Conservation (phyloP, 2,113 vertebrate species). For the Callithrix jacchus region DNA sequence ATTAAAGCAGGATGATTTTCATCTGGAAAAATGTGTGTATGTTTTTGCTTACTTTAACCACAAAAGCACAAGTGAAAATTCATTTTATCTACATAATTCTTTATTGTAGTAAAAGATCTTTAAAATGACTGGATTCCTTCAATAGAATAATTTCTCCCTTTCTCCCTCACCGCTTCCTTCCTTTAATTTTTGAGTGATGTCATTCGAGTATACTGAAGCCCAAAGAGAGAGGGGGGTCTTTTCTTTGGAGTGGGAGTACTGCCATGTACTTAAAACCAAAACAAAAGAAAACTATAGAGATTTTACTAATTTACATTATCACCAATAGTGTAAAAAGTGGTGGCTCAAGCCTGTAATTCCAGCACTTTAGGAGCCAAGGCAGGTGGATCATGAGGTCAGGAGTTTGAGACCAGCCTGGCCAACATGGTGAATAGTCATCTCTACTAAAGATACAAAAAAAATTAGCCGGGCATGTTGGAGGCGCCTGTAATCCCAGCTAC, state of each 20-base stretch:
- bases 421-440: too few relatives aligned
- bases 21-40: neutral
- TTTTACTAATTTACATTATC: neutral
- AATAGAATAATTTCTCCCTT: neutral
- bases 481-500: too few relatives aligned
- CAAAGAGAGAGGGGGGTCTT: neutral
- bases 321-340: neutral
- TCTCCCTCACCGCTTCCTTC: neutral
- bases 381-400: too few relatives aligned
- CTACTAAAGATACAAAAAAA: too few relatives aligned
- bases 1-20: neutral
- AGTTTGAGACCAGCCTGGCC: too few relatives aligned
- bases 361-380: too few relatives aligned
- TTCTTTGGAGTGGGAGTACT: neutral
- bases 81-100: neutral
- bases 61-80: slow-evolving; percentile 13
- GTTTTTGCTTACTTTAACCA: neutral
- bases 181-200: neutral
- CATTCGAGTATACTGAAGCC: neutral
- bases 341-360: too few relatives aligned
- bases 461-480: accelerated
- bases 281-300: neutral
- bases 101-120: neutral
- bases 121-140: neutral
- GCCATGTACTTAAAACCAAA: neutral